Evolutionary conservation across 1,140 invertebrate species (phyloP).

Genomic region (Cepaea nemoralis): DNA sequence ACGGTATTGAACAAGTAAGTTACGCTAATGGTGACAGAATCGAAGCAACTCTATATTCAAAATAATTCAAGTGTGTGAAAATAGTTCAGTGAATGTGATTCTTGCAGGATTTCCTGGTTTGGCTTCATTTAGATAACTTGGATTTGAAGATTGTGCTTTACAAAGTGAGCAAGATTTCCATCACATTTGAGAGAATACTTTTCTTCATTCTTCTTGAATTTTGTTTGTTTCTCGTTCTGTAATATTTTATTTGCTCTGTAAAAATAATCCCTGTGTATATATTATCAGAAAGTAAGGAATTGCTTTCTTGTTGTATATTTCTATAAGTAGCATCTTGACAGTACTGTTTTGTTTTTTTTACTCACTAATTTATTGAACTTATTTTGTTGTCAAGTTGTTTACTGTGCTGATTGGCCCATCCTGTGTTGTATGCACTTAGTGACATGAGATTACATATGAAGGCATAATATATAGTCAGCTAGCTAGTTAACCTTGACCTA

Average conservation of each 20-base stretch:
- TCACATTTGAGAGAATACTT: too few relatives aligned
- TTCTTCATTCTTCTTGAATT: too few relatives aligned
- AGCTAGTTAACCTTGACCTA: too few relatives aligned
- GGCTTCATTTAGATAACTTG: too few relatives aligned
- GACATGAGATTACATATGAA: not conserved
- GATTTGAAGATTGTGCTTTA: too few relatives aligned
- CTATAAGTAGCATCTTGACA: not conserved
- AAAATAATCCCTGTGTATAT: not conserved
- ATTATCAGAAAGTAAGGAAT: not conserved
- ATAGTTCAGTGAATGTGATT: too few relatives aligned
- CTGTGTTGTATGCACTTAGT: not conserved
- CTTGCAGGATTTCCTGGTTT: too few relatives aligned
- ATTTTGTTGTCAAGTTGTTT: not conserved
- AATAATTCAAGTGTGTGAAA: too few relatives aligned
- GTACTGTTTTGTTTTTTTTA: not conserved
- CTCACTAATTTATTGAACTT: conserved; percentile 15
- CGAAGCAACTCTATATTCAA: too few relatives aligned
- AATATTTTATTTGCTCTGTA: not conserved
- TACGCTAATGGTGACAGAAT: too few relatives aligned
- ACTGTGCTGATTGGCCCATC: not conserved
- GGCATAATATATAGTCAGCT: not conserved
- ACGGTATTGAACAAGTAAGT: too few relatives aligned
- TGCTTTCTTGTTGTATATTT: conserved; percentile 8
- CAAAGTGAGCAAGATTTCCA: too few relatives aligned
- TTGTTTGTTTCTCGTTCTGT: not conserved